Evolutionary conservation across 1,140 invertebrate genomes (phyloP), one percentile per base, ranked within the genome.

Genomic region (Centruroides sculpturatus): DNA sequence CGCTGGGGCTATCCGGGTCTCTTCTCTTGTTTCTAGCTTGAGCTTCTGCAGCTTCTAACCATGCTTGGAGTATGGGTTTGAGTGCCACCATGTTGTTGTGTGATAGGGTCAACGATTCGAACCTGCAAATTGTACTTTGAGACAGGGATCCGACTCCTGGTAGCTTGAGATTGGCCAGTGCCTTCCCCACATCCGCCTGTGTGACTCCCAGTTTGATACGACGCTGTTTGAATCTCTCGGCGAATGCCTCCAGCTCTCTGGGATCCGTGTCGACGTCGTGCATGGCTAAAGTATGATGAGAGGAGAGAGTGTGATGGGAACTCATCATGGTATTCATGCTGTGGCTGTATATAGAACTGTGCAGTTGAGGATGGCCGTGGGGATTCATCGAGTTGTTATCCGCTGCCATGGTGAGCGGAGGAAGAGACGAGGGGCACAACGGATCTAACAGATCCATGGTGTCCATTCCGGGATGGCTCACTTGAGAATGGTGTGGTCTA

Each of bases 21-120:
- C 89, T 77, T 64, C 89, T 74, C 70, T 92, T 92, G 76, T 57
- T 56, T 47, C 53, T 51, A 3, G 89, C 89, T 69, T 93, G 89
- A 36, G 89, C 89, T 73, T 98, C 94, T 0, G 95, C 96, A 70
- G 98, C 95, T 71, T 99, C 95, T 6, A 99, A 79, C 97, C 97
- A 99, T 23, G 96, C 92, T 72, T 97, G 93, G 4, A 99, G 82
- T 56, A 99, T 97, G 3, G 97, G 97, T 74, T 99, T 99, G n/a
- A 99, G 77, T 3, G 97, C 97, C 68, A 99, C 96, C 97, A 99
- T 99, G 74, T 99, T 99, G 79, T 99, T 99, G 76, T 99, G 96
- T 59, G 91, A 95, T 5, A 99, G 79, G 0, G 96, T 99, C 35
- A 99, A 78, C 35, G 92, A 96, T 75, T 99, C 97, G 76, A 99